A percentile compares a stretch with the other conserved stretches of the same genome.
Conservation (phyloP, 2,113 vertebrate genomes). For the Mugil cephalus region DNA sequence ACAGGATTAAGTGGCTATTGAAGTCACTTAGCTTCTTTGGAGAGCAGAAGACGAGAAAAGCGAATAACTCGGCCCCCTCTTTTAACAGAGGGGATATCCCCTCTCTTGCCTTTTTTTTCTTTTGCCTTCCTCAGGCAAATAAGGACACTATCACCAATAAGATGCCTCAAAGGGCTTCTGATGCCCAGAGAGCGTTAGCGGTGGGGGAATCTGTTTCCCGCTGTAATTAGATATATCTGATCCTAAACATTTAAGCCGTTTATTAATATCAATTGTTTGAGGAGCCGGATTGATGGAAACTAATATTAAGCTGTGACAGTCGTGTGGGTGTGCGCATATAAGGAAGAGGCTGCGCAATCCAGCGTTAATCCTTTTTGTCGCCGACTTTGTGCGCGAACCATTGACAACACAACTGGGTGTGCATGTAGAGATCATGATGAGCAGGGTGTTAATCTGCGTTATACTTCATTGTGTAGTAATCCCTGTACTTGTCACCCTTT, state of each 20-base stretch:
- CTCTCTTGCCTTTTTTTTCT: slow-evolving; percentile 49
- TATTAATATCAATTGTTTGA: slow-evolving; percentile 91
- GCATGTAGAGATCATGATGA: not conserved
- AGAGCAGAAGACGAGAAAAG: slow-evolving; percentile 90
- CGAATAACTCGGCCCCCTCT: slow-evolving; percentile 86
- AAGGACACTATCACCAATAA: slow-evolving; percentile 92
- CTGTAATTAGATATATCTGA: slow-evolving; percentile 93
- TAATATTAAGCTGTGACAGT: slow-evolving; percentile 87
- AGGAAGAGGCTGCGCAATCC: not conserved
- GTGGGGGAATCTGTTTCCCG: slow-evolving; percentile 83
- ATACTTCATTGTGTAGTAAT: not conserved
- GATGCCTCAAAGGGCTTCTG: slow-evolving; percentile 85
- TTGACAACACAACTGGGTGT: not conserved
- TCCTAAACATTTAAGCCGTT: slow-evolving; percentile 88
- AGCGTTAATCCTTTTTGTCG: not conserved
- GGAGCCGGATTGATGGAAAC: slow-evolving; percentile 87
- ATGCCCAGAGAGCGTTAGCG: slow-evolving; percentile 84
- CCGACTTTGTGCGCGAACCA: not conserved
- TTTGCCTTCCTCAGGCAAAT: slow-evolving; percentile 80
- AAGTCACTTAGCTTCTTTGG: slow-evolving; percentile 96
- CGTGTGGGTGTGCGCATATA: slow-evolving; percentile 11
- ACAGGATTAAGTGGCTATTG: slow-evolving; percentile 98
- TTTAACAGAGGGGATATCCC: slow-evolving; percentile 43
- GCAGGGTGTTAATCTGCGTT: not conserved
- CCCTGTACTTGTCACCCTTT: not conserved